Evolutionary conservation across 2,113 vertebrate species (phyloP).

Genomic region (Protomyctophum bolini): DNA sequence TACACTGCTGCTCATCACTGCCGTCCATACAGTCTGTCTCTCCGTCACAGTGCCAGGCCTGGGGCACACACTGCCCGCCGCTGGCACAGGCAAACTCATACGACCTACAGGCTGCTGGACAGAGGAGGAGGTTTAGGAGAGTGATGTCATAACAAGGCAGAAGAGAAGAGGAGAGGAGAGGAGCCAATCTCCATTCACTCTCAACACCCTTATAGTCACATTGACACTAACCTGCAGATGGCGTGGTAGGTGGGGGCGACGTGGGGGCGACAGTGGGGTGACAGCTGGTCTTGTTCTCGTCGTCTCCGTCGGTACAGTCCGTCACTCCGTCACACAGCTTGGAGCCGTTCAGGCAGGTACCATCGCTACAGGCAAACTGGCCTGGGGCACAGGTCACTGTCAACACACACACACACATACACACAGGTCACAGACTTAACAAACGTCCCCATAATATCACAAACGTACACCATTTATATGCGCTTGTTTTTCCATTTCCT

Average conservation of each 20-base stretch:
- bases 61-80: slow-evolving; percentile 81
- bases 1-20: slow-evolving; percentile 79
- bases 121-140: neutral
- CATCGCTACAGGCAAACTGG: slow-evolving; percentile 77
- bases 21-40: slow-evolving; percentile 86
- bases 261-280: neutral
- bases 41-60: slow-evolving; percentile 86
- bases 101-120: slow-evolving; percentile 69
- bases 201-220: neutral
- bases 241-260: neutral
- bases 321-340: slow-evolving; percentile 77
- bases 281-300: slow-evolving; percentile 78
- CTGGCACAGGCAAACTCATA: slow-evolving; percentile 81
- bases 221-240: slow-evolving; percentile 27
- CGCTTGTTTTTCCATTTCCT: neutral
- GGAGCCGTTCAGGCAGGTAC: slow-evolving; percentile 66
- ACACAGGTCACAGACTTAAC: neutral
- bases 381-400: slow-evolving; percentile 73
- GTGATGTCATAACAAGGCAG: neutral
- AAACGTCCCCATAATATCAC: neutral
- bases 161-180: neutral
- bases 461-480: neutral
- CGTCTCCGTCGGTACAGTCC: slow-evolving; percentile 80
- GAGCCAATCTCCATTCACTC: neutral
- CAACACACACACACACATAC: slow-evolving; percentile 16